These are phyloP conservation scores for Seriola aureovittata DNA, from an alignment of 2,113 vertebrate genomes.

Conservation along the genomic window DNA sequence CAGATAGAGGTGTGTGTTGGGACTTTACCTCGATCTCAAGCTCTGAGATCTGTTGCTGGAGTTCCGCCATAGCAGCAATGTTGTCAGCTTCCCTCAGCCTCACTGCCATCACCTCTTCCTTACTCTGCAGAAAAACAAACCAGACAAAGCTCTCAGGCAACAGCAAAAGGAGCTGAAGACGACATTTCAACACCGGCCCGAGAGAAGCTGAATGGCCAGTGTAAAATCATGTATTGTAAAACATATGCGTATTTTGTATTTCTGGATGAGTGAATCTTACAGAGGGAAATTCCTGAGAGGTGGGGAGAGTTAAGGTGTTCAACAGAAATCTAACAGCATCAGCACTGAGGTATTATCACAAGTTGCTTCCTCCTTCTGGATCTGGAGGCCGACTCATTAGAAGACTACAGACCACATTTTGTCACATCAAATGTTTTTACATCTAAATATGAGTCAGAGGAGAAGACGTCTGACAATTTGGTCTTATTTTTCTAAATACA, in stretches of 20 bases:
- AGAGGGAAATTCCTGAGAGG: conserved; percentile 1
- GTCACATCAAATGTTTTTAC: not conserved
- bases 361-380: conserved; percentile 42
- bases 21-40: conserved; percentile 95
- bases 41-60: conserved; percentile 97
- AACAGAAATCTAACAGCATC: conserved; percentile 8
- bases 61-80: conserved; percentile 96
- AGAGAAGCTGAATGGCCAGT: not conserved
- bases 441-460: not conserved
- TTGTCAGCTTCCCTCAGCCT: conserved; percentile 96
- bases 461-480: not conserved
- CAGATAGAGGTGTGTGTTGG: not conserved
- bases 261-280: not conserved
- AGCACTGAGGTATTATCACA: conserved; percentile 22
- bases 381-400: conserved; percentile 15
- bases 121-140: conserved; percentile 85
- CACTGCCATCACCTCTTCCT: conserved; percentile 98
- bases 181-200: not conserved
- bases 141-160: not conserved
- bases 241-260: not conserved
- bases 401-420: not conserved
- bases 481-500: not conserved
- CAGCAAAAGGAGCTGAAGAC: not conserved
- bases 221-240: not conserved
- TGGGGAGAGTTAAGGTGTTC: not conserved